Evolutionary conservation across 1,140 invertebrate species (phyloP), one percentile per base, ranked within the genome.

Genomic region (Sitophilus oryzae): DNA sequence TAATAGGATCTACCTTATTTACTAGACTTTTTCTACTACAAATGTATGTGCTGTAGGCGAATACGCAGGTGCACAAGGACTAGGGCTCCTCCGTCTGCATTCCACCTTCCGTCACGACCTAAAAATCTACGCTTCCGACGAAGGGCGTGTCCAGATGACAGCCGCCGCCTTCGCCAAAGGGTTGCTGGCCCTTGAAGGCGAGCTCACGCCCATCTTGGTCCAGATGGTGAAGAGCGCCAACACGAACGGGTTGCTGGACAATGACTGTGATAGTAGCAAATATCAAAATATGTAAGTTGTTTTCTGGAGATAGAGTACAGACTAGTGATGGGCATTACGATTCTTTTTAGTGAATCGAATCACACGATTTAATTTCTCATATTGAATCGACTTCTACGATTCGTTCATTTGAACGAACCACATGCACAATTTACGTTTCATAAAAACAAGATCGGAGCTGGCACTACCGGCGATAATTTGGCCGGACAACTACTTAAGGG

Each of bases 191-290:
- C 71, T 99, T 25, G 97, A 99, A 76, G 97, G 96, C 8, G 96
- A 99, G 74, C 76, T 99, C 2, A 97, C 97, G 0, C 97, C 97
- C 0, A 99, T 99, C 70, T 75, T 99, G 11, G 95, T 98, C 10
- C 97, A 99, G 75, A 99, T 99, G 97, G 97, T 99, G 1, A 99
- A 99, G 73, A 96, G 91, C 65, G 96, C 96, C 1, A 98, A 99
- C 68, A 99, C 96, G 0, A 99, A 99, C 75, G 96, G 96, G 2
- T 72, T 99, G 9, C 73, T 99, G 20, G 96, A 99, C 71, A 97
- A 98, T 69, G 96, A 99, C 71, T 94, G 93, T 67, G 94, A 96
- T 73, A 93, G 91, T 16, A 92, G 89, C 64, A 96, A 96, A 76
- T 92, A 90, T 69, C 93, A 96, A 71, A 91, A 93, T 70, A 88